These are phyloP conservation scores for Bombus polaris DNA, from an alignment of 1,140 invertebrate genomes.

Conservation along the genomic window DNA sequence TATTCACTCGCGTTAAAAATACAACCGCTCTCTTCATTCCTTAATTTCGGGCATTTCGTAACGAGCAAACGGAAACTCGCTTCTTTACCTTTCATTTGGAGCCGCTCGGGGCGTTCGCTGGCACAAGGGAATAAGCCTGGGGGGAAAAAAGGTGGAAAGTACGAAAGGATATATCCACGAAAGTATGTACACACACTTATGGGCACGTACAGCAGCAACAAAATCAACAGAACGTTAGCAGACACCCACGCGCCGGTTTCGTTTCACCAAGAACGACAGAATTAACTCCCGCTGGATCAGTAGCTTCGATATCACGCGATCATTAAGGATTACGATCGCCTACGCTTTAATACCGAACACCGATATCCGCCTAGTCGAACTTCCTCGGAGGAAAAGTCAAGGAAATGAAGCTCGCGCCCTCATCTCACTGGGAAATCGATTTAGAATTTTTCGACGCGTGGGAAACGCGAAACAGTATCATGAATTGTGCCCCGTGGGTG, in stretches of 20 bases:
- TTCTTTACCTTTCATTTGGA: slow-evolving; percentile 19
- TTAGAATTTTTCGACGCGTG: not conserved
- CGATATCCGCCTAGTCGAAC: slow-evolving; percentile 32
- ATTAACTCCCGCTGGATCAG: slow-evolving; percentile 53
- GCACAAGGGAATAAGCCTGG: not conserved
- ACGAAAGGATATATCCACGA: not conserved
- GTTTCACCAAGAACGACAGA: not conserved
- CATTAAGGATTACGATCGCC: slow-evolving; percentile 49
- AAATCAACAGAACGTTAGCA: too few species aligned
- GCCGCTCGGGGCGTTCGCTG: not conserved
- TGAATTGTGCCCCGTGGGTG: not conserved
- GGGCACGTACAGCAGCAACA: not conserved
- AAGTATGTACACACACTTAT: not conserved
- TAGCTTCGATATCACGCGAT: slow-evolving; percentile 12
- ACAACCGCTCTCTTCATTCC: not conserved
- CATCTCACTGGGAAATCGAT: not conserved
- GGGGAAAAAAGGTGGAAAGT: not conserved
- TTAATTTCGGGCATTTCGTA: slow-evolving; percentile 29
- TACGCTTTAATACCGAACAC: slow-evolving; percentile 22
- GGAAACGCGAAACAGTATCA: too few species aligned
- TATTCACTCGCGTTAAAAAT: not conserved
- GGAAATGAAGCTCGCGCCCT: not conserved
- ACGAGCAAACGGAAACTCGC: slow-evolving; percentile 20
- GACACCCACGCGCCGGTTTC: not conserved
- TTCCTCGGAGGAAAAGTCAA: not conserved